Percentiles rank a stretch among this genome's conserved stretches.
Conservation (phyloP, 2,113 vertebrate species). For the Nettapus auritus region DNA sequence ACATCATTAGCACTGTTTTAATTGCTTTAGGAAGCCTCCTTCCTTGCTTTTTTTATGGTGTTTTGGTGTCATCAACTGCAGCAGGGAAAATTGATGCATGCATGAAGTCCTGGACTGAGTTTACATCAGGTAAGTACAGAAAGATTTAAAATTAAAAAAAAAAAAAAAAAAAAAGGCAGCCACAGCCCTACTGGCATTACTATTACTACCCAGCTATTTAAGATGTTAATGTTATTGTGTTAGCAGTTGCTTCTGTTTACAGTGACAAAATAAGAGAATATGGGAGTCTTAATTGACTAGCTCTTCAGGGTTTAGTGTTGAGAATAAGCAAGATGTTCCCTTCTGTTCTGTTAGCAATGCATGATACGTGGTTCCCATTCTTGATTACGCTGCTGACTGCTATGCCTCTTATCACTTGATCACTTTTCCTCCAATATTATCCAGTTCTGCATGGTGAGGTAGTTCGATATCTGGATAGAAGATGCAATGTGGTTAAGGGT, state of each 20-base stretch:
- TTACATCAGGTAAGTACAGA: not conserved
- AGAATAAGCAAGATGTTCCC: not conserved
- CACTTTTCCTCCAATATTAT: not conserved
- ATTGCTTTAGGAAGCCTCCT: not conserved
- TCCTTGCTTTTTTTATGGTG: not conserved
- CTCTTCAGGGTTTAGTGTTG: not conserved
- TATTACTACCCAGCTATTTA: not conserved
- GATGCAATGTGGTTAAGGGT: not conserved
- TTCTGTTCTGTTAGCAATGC: not conserved
- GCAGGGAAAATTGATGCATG: not conserved
- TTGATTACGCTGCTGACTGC: not conserved
- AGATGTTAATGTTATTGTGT: fast-evolving
- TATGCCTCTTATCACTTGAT: not conserved
- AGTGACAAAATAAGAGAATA: not conserved
- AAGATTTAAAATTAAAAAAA: not conserved
- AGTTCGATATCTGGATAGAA: not conserved
- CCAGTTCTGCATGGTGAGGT: not conserved
- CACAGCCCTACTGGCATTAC: not conserved
- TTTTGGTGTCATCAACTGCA: not conserved
- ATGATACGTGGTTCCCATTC: not conserved
- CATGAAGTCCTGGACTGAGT: not conserved
- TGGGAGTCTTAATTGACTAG: not conserved
- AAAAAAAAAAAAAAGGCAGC: not conserved
- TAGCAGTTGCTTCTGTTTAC: not conserved
- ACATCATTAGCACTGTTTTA: not conserved